Evolutionary conservation across 2,888 invertebrate genomes (phyloP).

Genomic region (Seira sanloemensis): DNA sequence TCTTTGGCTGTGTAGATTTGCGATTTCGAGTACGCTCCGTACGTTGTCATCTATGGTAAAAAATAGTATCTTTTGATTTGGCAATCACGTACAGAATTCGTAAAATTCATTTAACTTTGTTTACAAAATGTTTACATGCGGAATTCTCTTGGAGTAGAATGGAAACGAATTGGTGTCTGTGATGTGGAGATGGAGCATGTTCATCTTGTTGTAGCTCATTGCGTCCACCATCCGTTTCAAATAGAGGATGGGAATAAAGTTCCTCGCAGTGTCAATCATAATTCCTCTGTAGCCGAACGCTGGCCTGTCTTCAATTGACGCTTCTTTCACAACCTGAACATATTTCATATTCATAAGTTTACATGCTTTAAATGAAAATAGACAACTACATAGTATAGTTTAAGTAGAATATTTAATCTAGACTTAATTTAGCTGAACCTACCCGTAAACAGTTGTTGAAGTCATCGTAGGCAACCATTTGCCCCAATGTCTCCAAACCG

Average conservation of each 20-base stretch:
- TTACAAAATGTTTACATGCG: too few species aligned
- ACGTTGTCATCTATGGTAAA: conserved; percentile 85
- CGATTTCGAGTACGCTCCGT: conserved; percentile 78
- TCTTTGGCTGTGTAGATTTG: conserved; percentile 83
- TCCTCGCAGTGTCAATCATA: conserved; percentile 78
- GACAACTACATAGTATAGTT: too few species aligned
- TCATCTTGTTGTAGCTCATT: conserved; percentile 88
- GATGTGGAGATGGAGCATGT: conserved; percentile 78
- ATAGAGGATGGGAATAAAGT: conserved; percentile 79
- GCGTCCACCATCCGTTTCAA: conserved; percentile 87
- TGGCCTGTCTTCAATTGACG: conserved; percentile 81
- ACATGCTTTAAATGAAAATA: neutral
- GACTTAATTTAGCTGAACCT: neutral
- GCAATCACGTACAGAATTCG: too few species aligned
- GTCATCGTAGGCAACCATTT: conserved; percentile 79
- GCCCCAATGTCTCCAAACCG: conserved; percentile 85
- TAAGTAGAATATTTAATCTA: neutral
- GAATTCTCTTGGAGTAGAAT: conserved; percentile 75
- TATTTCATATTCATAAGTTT: neutral
- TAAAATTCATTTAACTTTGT: too few species aligned
- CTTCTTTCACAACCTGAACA: conserved; percentile 79
- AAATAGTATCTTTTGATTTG: too few species aligned
- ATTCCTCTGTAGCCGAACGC: conserved; percentile 78
- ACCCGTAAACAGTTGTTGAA: conserved; percentile 77
- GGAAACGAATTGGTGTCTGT: conserved; percentile 79